phyloP scores from a whole-genome alignment of 2,797 vertebrate species.

The Harpagifer antarcticus region DNA sequence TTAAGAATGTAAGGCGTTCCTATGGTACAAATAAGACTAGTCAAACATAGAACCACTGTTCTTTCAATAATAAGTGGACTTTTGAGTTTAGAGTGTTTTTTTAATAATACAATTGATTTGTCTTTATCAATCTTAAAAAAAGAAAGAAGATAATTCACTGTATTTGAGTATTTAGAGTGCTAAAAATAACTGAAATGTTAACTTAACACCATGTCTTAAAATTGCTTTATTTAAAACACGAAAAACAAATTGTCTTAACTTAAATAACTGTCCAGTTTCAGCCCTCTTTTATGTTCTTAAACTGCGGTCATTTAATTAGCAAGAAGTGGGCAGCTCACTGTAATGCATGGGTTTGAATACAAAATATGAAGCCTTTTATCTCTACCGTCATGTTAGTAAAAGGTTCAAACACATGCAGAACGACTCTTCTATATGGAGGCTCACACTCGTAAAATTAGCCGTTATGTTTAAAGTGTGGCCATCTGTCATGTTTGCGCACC shows the following conservation, averaged over 20 bases:
- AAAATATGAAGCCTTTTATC: slow-evolving; percentile 2
- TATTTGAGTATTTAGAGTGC: not conserved
- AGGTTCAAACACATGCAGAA: slow-evolving; percentile 1
- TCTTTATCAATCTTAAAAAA: too few species aligned
- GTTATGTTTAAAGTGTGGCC: slow-evolving; percentile 8
- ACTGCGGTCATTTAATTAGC: not conserved
- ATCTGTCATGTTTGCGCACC: slow-evolving; percentile 10
- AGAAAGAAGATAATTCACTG: not conserved
- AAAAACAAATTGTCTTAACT: not conserved
- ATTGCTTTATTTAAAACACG: not conserved
- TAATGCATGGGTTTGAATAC: not conserved
- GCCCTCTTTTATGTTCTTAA: not conserved
- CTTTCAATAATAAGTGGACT: not conserved
- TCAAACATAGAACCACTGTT: not conserved
- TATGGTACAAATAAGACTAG: not conserved
- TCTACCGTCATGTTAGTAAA: slow-evolving; percentile 6
- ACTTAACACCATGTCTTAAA: not conserved
- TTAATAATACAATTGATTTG: too few species aligned
- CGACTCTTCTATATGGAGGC: not conserved
- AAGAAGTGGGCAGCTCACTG: not conserved
- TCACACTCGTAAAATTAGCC: slow-evolving; percentile 4
- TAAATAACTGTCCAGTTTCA: not conserved
- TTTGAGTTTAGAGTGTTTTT: not conserved
- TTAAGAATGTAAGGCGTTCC: not conserved
- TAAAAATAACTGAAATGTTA: not conserved